A percentile compares a stretch with the other conserved stretches of the same genome.
phyloP scores from a whole-genome alignment of 2,113 vertebrate species.

The Archilochus colubris region DNA sequence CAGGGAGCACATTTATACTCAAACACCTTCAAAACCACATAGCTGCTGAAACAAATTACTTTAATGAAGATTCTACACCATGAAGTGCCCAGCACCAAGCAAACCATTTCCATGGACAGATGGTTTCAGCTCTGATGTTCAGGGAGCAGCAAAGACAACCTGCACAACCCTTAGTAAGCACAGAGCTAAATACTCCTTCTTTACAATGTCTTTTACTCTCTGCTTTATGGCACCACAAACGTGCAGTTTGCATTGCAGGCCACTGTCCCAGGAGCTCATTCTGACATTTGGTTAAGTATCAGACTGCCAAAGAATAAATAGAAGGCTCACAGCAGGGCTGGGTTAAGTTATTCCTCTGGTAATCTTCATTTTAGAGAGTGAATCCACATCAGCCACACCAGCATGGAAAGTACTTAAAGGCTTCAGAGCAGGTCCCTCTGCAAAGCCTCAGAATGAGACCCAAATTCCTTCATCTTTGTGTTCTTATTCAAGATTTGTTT shows the following conservation, averaged over 20 bases:
- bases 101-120: background rate
- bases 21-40: background rate
- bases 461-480: background rate
- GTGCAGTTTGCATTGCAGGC: background rate
- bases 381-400: background rate
- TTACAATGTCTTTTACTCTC: background rate
- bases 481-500: background rate
- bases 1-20: background rate
- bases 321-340: background rate
- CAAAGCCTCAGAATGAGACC: background rate
- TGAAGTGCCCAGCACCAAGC: background rate
- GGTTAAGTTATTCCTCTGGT: background rate
- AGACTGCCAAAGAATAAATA: background rate
- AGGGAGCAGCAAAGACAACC: background rate
- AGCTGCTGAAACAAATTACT: background rate
- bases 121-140: background rate
- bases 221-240: background rate
- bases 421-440: background rate
- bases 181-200: background rate
- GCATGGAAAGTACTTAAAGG: background rate
- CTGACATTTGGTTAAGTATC: background rate
- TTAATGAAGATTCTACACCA: background rate
- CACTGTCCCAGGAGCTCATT: background rate
- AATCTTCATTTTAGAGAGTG: background rate
- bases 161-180: background rate